Evolutionary conservation across 1,140 invertebrate genomes (phyloP), one percentile per base, ranked within the genome.

Genomic region (Meloidogyne exigua): DNA sequence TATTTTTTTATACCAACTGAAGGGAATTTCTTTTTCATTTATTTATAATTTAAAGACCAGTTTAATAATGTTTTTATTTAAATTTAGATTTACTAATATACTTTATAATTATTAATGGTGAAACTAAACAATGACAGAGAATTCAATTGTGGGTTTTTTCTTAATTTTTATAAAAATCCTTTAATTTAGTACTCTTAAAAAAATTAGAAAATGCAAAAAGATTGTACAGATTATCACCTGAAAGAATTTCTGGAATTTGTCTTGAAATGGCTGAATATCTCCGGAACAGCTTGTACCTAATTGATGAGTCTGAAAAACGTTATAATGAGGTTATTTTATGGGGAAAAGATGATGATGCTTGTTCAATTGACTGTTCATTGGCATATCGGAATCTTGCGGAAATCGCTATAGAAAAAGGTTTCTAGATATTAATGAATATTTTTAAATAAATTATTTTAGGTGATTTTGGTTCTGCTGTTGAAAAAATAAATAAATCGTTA

Each of bases 181-280:
- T 72, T 23, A 18, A n/a, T 73, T 25, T 15, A 73, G 71, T 13
- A 15, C 57, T 73, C n/a, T 64, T 57, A 36, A 73, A 32, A 73
- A 66, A 65, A 65, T 39, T 73, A 28, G 71, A 73, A 64, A 65
- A 64, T 21, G 71, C 71, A 13, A 73, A 73, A 65, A 39, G 26
- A 65, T 13, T 62, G 18, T 63, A 57, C 36, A 73, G 57, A 64
- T 73, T 49, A 23, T 23, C 26, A 2, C 71, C 71, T 23, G 71
- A 66, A 2, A 73, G 62, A 73, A 63, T 73, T 3, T 62, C 71
- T 26, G 71, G 44, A 25, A 73, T 73, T 62, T 73, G 57, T n/a
- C n/a, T 73, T 25, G 71, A 73, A 15, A 26, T 73, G 18, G 57
- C 71, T n/a, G 71, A 73, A 73, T 73, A 73, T 73, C 65, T 73